Conservation (phyloP, 2,888 invertebrate genomes). For the Philhelius pedissequus region DNA sequence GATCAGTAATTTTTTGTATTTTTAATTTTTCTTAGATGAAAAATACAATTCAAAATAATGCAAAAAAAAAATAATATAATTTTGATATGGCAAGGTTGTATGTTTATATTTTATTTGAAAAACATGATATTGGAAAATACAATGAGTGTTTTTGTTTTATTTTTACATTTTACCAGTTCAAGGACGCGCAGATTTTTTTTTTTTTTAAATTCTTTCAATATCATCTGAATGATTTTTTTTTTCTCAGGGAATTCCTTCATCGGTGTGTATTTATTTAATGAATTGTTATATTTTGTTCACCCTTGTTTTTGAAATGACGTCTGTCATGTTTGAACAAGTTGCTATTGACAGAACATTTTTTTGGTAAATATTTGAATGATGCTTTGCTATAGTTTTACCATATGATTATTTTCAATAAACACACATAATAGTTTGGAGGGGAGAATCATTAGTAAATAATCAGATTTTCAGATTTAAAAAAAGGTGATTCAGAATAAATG, state of each 20-base stretch:
- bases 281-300: not conserved
- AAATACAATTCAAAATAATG: not conserved
- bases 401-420: not conserved
- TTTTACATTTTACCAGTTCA: not conserved
- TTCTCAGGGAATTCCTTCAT: not conserved
- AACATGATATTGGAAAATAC: not conserved
- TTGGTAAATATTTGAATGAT: not conserved
- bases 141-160: not conserved
- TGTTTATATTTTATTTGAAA: not conserved
- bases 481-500: not conserved
- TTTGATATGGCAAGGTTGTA: constrained; percentile 8
- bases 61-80: not conserved
- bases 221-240: not conserved
- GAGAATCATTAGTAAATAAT: not conserved
- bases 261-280: not conserved
- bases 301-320: not conserved
- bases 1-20: not conserved
- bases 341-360: not conserved
- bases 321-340: not conserved
- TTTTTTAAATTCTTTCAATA: not conserved
- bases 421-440: not conserved
- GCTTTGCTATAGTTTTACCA: not conserved
- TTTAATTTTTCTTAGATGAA: not conserved
- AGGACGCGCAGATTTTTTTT: not conserved
- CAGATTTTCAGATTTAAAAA: not conserved